Evolutionary conservation across 2,113 vertebrate species (phyloP), one percentile per base, ranked within the genome.

Genomic region (Stegostoma tigrinum): DNA sequence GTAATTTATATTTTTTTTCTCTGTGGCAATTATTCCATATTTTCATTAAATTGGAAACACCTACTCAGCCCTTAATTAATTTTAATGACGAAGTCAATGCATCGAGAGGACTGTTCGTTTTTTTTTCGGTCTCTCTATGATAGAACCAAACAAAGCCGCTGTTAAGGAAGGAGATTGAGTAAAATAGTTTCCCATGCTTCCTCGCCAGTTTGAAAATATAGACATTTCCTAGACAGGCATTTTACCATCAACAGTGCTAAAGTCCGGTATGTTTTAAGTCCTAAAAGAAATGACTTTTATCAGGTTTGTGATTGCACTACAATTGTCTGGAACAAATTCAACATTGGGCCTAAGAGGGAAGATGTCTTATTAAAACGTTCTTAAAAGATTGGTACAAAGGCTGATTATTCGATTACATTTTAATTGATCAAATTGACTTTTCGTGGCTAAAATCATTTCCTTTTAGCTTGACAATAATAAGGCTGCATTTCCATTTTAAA

Each of bases 51-150:
- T 96, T 96, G 96, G 96, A 96, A 97, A 97, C 96, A 97, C 96
- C 96, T 96, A 97, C 96, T 96, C 96, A 0, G 96, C 96, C 96
- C 97, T 97, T 97, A 97, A 97, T 97, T 97, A 97, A 97, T 97
- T 97, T 96, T 97, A 97, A 97, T 97, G 97, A 97, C 67, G 66
- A 70, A 72, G 45, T 95, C 94, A 95, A 95, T 72, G 42, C 27
- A 34, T 52, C 94, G 45, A 52, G n/a, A 19, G 94, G 67, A 70
- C 94, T 95, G 45, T 72, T 95, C 67, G 55, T 91, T 93, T 66
- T 30, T 34, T 52, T 90, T 27, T 87, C 85, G 24, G 12, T 38
- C 30, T 72, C 42, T 72, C 42, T 30, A 14, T 24, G 94, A 95
- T 95, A 21, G 55, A 93, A 93, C 89, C 89, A 95, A 95, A 95